Evolutionary conservation across 1,140 invertebrate genomes (phyloP), one percentile per base, ranked within the genome.

Genomic region (Drosophila tristis): DNA sequence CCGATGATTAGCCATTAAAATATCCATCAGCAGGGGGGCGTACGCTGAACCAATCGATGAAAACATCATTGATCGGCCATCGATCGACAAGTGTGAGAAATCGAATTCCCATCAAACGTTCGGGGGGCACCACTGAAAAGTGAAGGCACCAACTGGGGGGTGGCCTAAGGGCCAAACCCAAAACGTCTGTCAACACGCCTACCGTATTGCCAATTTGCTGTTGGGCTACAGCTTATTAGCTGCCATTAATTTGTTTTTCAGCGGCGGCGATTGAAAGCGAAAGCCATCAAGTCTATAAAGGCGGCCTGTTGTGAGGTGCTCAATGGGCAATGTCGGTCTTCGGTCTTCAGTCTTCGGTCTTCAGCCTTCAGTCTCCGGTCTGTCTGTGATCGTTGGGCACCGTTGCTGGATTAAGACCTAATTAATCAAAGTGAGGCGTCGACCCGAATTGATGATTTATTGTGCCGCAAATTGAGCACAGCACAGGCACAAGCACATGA

Each of bases 11-110:
- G 53, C 55, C 77, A 74, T 85, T 71, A 85, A 74, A 55, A 76
- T 76, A 86, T 76, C 44, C 45, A 76, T 43, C 73, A 54, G 75
- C 72, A 56, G 73, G 74, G 53, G 73, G 74, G 47, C 11, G 11
- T 11, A 0, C 4, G 35, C 35, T 39, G 35, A 39, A 13, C 11
- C 55, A 53, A 80, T 76, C 76, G 76, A 75, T 84, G 74, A 79
- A 84, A 79, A 72, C 75, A 87, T 74, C 74, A 75, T 74, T 86
- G 84, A 81, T 67, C 55, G 49, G 45, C 25, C 53, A 44, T 42
- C 76, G 74, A 80, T 58, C 76, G 84, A 87, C 85, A 87, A 84
- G 84, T 87, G 85, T 87, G 84, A 77, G 72, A 87, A 87, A 84
- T 90, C 90, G 48, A 80, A 77, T 90, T 87, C 71, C 67, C 42